Base-by-base conservation (phyloP, 2,797 vertebrate species). In the Ceryle rudis region DNA sequence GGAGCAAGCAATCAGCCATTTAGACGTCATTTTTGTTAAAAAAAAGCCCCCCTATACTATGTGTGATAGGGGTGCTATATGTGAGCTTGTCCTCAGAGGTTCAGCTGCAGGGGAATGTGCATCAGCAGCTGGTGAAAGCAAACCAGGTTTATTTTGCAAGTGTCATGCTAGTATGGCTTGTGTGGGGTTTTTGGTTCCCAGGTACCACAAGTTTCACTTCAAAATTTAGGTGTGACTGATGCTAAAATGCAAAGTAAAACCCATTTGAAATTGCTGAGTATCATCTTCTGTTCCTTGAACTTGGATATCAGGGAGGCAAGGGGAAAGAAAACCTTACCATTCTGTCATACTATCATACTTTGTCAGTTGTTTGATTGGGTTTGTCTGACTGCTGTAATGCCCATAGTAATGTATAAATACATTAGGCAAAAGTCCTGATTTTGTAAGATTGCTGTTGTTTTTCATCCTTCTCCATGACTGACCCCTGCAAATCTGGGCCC, bases 261-360 rank as follows among this genome's bases (percentile, higher is more conserved):
- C 60, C 71, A 8, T 66, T 20, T 55, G 61, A 86, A 93, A 90
- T 58, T 55, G 91, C 93, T 94, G 93, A 89, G 77, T 41, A 41
- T 88, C 70, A 6, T 75, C 54, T 93, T 84, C 61, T 91, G 70
- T 49, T 60, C 89, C 82, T 81, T 90, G 77, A 96, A 90, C 85
- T 80, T 54, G 13, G 64, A 15, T 58, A 2, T 37, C 1, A 8
- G 57, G 35, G 25, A 8, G 8, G 29, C 22, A 6, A 25, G 39
- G 19, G 51, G 31, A 3, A 31, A 54, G 87, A 64, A 78, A 77
- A 33, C 17, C 25, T 70, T 79, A 23, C 57, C 51, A 42, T 90
- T 86, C 72, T 90, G 87, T 84, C 58, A 4, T 12, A 6, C 39
- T 47, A 85, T 84, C 69, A 5, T 18, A 6, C 42, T 52, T 22